Percentiles rank a stretch among this genome's conserved stretches.
These are phyloP conservation scores for Spinus pinus DNA, from an alignment of 2,797 vertebrate genomes.

Conservation along the genomic window DNA sequence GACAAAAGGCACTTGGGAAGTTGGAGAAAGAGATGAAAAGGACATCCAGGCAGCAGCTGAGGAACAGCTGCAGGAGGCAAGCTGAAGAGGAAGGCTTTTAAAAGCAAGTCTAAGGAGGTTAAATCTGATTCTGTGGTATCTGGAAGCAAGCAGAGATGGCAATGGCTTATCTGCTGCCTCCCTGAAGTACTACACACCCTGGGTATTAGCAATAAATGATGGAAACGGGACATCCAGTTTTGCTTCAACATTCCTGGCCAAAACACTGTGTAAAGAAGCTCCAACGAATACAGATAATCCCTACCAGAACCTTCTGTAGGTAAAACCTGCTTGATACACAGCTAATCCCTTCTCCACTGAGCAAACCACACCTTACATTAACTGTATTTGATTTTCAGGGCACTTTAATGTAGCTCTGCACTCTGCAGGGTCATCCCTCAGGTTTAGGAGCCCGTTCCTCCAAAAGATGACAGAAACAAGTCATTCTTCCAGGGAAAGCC, in stretches of 20 bases:
- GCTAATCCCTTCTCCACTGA: not conserved
- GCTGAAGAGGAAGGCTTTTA: not conserved
- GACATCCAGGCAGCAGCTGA: not conserved
- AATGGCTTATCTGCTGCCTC: not conserved
- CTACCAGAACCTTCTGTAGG: not conserved
- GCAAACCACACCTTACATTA: not conserved
- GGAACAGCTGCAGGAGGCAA: not conserved
- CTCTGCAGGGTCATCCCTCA: not conserved
- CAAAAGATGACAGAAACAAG: not conserved
- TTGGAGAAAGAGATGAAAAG: not conserved
- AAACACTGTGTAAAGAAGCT: not conserved
- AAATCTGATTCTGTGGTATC: not conserved
- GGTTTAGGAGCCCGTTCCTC: not conserved
- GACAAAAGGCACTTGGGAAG: not conserved
- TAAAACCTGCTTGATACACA: not conserved
- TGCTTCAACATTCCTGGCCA: not conserved
- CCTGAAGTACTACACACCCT: not conserved
- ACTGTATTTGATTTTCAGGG: not conserved
- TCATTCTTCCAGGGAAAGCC: not conserved
- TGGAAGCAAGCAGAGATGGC: not conserved
- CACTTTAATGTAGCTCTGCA: rapidly evolving
- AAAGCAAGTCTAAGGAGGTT: not conserved
- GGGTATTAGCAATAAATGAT: not conserved
- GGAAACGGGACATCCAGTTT: not conserved
- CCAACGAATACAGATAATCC: not conserved